These are phyloP conservation scores for Aplysia californica DNA, from an alignment of 1,140 invertebrate genomes.

Conservation along the genomic window DNA sequence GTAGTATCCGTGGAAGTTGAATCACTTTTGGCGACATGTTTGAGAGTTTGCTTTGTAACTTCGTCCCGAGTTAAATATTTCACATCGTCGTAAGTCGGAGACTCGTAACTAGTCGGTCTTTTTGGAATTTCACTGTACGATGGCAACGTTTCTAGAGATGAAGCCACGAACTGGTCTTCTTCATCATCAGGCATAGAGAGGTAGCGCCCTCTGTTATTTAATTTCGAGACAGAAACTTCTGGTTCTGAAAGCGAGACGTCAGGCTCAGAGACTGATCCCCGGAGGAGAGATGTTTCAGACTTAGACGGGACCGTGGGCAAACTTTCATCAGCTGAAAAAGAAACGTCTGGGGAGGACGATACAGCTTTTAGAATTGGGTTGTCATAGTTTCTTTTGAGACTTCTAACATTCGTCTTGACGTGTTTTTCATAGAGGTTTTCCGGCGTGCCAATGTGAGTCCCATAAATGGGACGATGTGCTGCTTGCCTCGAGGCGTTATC, in stretches of 20 bases:
- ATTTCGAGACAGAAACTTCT: too few relatives aligned
- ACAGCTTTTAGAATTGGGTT: background rate
- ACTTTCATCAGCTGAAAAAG: background rate
- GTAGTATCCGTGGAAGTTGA: slow-evolving; percentile 12
- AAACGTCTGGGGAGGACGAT: slow-evolving; percentile 3
- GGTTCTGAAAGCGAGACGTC: too few relatives aligned
- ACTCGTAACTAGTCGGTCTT: too few relatives aligned
- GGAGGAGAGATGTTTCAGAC: too few relatives aligned
- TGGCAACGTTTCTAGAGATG: slow-evolving; percentile 23
- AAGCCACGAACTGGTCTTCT: background rate
- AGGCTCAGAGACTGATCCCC: too few relatives aligned
- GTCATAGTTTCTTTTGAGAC: background rate
- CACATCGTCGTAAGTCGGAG: too few relatives aligned
- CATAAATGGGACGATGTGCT: slow-evolving; percentile 40
- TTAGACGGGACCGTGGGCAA: too few relatives aligned
- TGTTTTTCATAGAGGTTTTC: slow-evolving; percentile 16
- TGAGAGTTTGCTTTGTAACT: too few relatives aligned
- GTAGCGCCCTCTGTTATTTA: too few relatives aligned
- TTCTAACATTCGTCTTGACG: background rate
- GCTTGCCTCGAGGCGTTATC: slow-evolving; percentile 32
- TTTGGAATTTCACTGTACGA: slow-evolving; percentile 11
- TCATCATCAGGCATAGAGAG: too few relatives aligned
- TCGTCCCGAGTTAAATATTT: too few relatives aligned
- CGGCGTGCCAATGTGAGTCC: slow-evolving; percentile 44
- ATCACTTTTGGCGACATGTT: background rate